Percentiles rank a stretch among this genome's conserved stretches.
Conservation (phyloP, 2,113 vertebrate species). For the Atlantisia rogersi region DNA sequence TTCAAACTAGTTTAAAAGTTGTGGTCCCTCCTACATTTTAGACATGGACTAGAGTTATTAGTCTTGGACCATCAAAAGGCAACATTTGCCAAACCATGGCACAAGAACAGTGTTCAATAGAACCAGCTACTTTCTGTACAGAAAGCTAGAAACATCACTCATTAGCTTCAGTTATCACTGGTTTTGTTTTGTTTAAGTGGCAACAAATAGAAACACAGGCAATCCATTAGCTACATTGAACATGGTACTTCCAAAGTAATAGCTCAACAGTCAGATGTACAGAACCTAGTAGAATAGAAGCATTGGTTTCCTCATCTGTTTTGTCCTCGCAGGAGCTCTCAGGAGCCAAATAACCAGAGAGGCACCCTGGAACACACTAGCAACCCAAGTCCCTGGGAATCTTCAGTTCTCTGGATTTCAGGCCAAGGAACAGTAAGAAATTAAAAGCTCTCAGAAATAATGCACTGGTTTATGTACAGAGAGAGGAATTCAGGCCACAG, state of each 20-base stretch:
- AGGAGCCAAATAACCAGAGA: background rate
- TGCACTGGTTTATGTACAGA: background rate
- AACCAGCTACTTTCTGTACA: background rate
- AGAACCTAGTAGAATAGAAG: background rate
- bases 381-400: fast-evolving
- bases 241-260: background rate
- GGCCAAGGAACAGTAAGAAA: background rate
- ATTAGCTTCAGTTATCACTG: background rate
- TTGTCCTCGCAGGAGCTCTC: background rate
- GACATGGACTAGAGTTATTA: background rate
- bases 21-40: background rate
- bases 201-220: background rate
- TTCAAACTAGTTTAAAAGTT: background rate
- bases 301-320: background rate
- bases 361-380: background rate
- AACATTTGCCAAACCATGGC: background rate
- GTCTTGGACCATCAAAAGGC: background rate
- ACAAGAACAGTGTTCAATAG: background rate
- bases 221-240: background rate
- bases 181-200: background rate
- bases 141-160: background rate
- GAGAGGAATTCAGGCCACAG: background rate
- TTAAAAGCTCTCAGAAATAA: background rate
- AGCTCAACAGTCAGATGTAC: background rate
- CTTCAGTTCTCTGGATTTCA: background rate